Conservation (phyloP, 2,113 vertebrate species). For the Oophaga pumilio region DNA sequence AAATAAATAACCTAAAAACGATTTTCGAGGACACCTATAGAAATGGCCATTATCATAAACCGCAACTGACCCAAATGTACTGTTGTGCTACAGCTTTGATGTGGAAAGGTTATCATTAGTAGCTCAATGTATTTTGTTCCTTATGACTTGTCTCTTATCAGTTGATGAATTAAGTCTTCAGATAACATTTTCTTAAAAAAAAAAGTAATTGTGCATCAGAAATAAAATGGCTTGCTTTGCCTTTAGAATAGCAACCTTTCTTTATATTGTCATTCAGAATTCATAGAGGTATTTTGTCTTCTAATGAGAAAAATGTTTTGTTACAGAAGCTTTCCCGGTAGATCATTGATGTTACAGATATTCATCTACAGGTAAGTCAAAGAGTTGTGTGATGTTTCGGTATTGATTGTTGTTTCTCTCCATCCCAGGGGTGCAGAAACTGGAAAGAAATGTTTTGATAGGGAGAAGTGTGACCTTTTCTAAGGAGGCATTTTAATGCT, state of each 20-base stretch:
- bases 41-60: not conserved
- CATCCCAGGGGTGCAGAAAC: conserved; percentile 69
- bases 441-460: conserved; percentile 75
- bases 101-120: not conserved
- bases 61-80: not conserved
- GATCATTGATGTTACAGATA: conserved; percentile 67
- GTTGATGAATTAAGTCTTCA: conserved; percentile 59
- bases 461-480: conserved; percentile 77
- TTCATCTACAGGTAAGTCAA: conserved; percentile 69
- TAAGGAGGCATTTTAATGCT: conserved; percentile 72
- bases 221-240: conserved; percentile 58
- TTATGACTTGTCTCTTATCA: conserved; percentile 53
- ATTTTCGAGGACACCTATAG: not conserved
- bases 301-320: conserved; percentile 67
- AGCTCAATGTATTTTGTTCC: not conserved
- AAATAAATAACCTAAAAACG: not conserved
- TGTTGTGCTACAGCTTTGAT: not conserved
- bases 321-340: conserved; percentile 64
- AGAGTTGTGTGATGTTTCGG: conserved; percentile 68
- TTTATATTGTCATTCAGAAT: conserved; percentile 64
- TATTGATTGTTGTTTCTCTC: conserved; percentile 75
- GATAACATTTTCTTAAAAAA: conserved; percentile 23
- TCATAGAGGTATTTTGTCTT: conserved; percentile 59
- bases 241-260: conserved; percentile 61
- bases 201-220: conserved; percentile 61